Evolutionary conservation across 64 coral and sea anemone species (phyloP).

Genomic region (Stichodactyla mertensii): DNA sequence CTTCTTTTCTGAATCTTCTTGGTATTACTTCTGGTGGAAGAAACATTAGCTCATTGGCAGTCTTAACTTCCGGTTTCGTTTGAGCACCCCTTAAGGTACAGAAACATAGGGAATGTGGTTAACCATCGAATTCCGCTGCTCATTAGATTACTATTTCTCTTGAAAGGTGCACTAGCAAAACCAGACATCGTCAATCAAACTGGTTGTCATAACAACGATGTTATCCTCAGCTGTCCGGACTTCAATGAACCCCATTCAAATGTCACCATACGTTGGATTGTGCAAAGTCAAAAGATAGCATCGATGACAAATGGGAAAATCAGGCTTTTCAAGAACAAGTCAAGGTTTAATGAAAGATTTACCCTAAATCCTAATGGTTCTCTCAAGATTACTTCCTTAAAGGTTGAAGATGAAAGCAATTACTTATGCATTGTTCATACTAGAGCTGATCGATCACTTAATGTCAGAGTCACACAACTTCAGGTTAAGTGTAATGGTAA

Average conservation of each 20-base stretch:
- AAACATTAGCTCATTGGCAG: no score
- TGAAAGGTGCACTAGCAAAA: background rate
- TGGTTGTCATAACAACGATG: conserved; percentile 4
- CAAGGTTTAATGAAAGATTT: background rate
- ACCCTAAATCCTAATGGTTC: background rate
- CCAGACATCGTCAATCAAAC: background rate
- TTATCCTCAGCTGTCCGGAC: background rate
- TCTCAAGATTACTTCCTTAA: background rate
- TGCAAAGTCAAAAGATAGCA: background rate
- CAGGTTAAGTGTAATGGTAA: conserved; percentile 11
- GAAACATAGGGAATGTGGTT: no score
- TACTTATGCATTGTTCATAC: background rate
- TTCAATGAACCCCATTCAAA: background rate
- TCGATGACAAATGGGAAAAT: background rate
- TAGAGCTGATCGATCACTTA: background rate
- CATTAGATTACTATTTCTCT: no score
- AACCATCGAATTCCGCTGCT: no score
- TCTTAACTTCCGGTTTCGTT: no score
- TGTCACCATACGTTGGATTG: background rate
- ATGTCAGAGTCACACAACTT: background rate
- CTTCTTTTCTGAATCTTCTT: no score
- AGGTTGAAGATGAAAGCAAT: background rate
- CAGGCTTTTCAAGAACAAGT: background rate
- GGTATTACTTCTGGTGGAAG: no score
- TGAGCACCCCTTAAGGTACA: no score